Percentiles rank a stretch among this genome's conserved stretches.
Conservation (phyloP, 2,888 invertebrate species). For the Mactromeris polynyma region DNA sequence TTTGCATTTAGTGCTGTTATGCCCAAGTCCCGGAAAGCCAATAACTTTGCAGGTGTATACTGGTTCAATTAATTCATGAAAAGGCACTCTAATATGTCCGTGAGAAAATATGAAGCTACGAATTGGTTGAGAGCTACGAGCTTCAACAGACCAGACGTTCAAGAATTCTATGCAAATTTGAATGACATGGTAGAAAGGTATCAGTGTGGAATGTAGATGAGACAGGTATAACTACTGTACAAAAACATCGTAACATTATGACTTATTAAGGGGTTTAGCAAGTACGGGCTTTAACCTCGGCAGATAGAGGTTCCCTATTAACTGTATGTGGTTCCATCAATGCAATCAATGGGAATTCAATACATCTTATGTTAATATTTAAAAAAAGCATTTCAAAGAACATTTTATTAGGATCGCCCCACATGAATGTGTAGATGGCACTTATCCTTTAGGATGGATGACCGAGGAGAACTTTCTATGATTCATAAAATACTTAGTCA, state of each 20-base stretch:
- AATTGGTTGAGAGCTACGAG: constrained; percentile 58
- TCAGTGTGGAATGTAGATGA: constrained; percentile 32
- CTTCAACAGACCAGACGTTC: constrained; percentile 60
- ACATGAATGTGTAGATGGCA: constrained; percentile 32
- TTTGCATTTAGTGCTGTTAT: neutral
- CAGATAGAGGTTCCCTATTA: no score
- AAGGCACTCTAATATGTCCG: constrained; percentile 12
- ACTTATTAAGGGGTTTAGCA: no score
- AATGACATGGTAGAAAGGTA: neutral
- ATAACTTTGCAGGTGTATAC: neutral
- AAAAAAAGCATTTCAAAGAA: constrained; percentile 15
- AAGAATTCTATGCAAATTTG: constrained; percentile 53
- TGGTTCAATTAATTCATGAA: constrained; percentile 27
- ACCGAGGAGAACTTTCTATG: constrained; percentile 33
- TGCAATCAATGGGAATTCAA: no score
- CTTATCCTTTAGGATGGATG: constrained; percentile 75
- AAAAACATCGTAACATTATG: no score
- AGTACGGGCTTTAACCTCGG: no score
- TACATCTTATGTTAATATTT: constrained; percentile 25
- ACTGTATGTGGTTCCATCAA: no score
- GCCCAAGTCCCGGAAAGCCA: neutral
- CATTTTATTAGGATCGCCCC: constrained; percentile 41
- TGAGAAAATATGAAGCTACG: constrained; percentile 23
- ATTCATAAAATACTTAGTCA: constrained; percentile 25
- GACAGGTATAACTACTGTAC: no score